These are phyloP conservation scores for Psophia crepitans DNA, from an alignment of 2,113 vertebrate genomes.

Conservation along the genomic window DNA sequence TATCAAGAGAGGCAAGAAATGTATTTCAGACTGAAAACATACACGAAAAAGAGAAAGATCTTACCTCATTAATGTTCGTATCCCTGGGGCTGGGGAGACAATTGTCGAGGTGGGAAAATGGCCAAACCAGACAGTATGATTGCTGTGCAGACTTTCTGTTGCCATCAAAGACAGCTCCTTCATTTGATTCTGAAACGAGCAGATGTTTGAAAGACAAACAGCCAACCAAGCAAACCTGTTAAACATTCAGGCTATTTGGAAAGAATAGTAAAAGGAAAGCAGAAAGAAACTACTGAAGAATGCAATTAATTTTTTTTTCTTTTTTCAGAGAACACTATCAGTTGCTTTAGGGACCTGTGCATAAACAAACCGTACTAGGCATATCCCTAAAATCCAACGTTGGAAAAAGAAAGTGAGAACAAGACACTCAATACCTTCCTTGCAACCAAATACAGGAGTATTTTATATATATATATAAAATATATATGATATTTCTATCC, in stretches of 20 bases:
- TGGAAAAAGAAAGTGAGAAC: neutral
- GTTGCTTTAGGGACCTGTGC: neutral
- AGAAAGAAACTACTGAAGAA: neutral
- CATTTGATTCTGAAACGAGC: slow-evolving; percentile 83
- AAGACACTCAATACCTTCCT: neutral
- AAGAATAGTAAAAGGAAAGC: neutral
- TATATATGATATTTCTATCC: too few relatives aligned
- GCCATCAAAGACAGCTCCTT: slow-evolving; percentile 80
- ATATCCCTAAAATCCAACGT: neutral
- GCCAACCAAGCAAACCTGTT: neutral
- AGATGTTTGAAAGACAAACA: neutral
- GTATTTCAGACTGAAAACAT: neutral
- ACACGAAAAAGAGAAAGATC: neutral
- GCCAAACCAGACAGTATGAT: slow-evolving; percentile 96
- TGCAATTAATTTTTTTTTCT: neutral
- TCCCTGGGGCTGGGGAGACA: slow-evolving; percentile 87
- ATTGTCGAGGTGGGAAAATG: slow-evolving; percentile 95
- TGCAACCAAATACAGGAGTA: neutral
- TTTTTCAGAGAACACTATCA: neutral
- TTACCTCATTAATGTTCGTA: slow-evolving; percentile 89
- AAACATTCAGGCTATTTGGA: neutral
- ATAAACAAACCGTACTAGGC: neutral
- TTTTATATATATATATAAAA: too few relatives aligned
- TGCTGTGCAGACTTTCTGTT: slow-evolving; percentile 81
- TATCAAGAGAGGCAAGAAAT: neutral